Conservation (phyloP, 2,113 vertebrate genomes). For the Phalacrocorax aristotelis region DNA sequence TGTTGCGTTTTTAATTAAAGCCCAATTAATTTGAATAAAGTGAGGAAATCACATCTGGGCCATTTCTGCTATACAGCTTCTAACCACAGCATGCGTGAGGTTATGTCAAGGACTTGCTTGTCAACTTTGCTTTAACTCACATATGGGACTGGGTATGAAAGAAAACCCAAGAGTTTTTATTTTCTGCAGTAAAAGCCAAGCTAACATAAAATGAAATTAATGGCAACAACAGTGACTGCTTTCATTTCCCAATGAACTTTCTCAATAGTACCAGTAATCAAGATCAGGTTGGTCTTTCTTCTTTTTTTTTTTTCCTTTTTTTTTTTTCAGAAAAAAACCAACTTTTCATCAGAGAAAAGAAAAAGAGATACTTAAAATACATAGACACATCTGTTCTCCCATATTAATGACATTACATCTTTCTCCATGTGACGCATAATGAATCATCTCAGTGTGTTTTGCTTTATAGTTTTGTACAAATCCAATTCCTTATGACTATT, state of each 20-base stretch:
- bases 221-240: constrained; percentile 38
- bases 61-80: neutral
- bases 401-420: constrained; percentile 64
- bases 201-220: constrained; percentile 56
- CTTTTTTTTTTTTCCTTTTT: neutral
- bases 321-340: neutral
- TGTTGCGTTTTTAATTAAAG: constrained; percentile 30
- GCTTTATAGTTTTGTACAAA: constrained; percentile 49
- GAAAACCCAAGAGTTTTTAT: constrained; percentile 48
- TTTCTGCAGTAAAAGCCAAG: constrained; percentile 56
- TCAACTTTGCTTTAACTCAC: constrained; percentile 56
- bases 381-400: constrained; percentile 54
- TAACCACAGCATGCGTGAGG: constrained; percentile 25
- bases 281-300: constrained; percentile 11
- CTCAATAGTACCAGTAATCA: constrained; percentile 55
- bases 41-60: constrained; percentile 54
- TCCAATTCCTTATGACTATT: constrained; percentile 43
- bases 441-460: constrained; percentile 58
- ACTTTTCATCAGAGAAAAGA: constrained; percentile 40
- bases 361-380: constrained; percentile 21
- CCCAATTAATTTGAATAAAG: constrained; percentile 31
- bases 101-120: constrained; percentile 46
- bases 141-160: neutral
- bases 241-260: constrained; percentile 55
- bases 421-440: constrained; percentile 54